A percentile compares a stretch with the other conserved stretches of the same genome.
Evolutionary conservation across 1,140 invertebrate genomes (phyloP).

Genomic region (Drosophila melanogaster): Release_6_plus_ISO1_MT NC_004354.4:19398001-19398500

Average conservation of each 20-base stretch:
- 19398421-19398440: neutral
- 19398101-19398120: neutral
- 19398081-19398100: conserved; percentile 13
- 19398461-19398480: neutral
- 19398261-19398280: conserved; percentile 18
- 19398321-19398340: conserved; percentile 25
- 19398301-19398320: conserved; percentile 67
- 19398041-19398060: neutral
- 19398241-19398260: conserved; percentile 55
- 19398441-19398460: neutral
- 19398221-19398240: conserved; percentile 66
- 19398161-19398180: conserved; percentile 49
- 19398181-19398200: conserved; percentile 58
- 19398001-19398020: conserved; percentile 21
- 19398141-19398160: conserved; percentile 34
- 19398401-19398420: neutral
- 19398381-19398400: neutral
- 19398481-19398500: conserved; percentile 23
- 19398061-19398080: conserved; percentile 2
- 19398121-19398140: neutral
- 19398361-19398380: neutral
- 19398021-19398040: conserved; percentile 20
- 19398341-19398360: conserved; percentile 1
- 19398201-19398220: conserved; percentile 27
- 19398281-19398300: conserved; percentile 10